Base-by-base conservation (phyloP, 1,140 invertebrate genomes). In the Drosophila mojavensis region DNA sequence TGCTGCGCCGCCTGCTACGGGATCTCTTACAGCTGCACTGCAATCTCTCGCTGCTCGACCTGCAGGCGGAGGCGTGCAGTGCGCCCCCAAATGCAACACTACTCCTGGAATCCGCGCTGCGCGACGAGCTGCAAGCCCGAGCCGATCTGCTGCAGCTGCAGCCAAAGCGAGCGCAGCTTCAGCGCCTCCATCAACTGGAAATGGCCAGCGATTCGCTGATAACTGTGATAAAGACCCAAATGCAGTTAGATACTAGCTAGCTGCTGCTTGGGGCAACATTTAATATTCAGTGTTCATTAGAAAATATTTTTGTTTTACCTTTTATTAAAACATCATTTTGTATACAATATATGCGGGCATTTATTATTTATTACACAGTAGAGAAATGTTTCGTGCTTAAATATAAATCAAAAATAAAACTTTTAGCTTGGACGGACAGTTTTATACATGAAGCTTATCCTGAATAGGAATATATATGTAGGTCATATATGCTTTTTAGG, bases 191-290 rank as follows among this genome's bases (percentile, higher is more conserved):
- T 9, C 36, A 65, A 15, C 54, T 78, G 45, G 80, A 89, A 62
- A 58, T 84, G 67, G 45, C 50, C 50, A 81, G 54, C 50, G 84
- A 89, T 74, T 36, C 70, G 20, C 62, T 89, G 26, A 28, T 69
- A 17, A 58, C 67, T 75, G 61, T 75, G 67, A 75, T 88, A 78
- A 55, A 41, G 0, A 61, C 24, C 28, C 17, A 17, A 20, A 47
- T n/a, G 7, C 47, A 58, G 20, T 15, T 13, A n/a, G 36, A 67
- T 20, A 20, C 20, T 10, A n/a, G 36, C 63, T 33, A 60, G 26
- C 28, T 47, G 24, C n/a, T 28, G 36, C 10, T 45, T 7, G 11
- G n/a, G 5, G 1, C 17, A 7, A 1, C 13, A 30, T 53, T 33
- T 17, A 1, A 11, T n/a, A 24, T 17, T 41, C 17, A 30, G 10